Base-by-base conservation (phyloP, 1,140 invertebrate species). In the Bacillus rossius region DNA sequence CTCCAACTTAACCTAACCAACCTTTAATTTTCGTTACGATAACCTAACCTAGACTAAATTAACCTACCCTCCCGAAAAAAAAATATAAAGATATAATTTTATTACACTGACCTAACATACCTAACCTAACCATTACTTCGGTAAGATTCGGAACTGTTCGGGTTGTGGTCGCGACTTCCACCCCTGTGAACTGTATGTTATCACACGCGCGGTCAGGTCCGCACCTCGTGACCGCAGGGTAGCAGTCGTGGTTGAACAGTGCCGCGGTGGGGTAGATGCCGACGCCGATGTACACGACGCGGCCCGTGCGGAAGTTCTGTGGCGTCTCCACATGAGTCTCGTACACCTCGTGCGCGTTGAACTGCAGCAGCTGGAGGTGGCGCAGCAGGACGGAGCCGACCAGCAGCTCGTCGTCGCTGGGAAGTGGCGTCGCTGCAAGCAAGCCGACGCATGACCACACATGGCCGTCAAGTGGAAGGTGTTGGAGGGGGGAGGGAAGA, bases 311-410 rank as follows among this genome's bases (percentile, higher is more conserved):
- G 63, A 87, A 81, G 57, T 67, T 67, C 61, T 83, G 78, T 10
- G 76, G 64, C 3, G 69, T 69, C 8, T 71, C 74, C 8, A 81
- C 67, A 1, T 79, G 65, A 0, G 87, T 84, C 67, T 94, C 89
- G 58, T 84, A 88, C n/a, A 94, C 83, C 73, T 94, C 91, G 70
- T 94, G 91, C 1, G 91, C 91, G 74, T 94, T 94, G 73, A 92
- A 95, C 63, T 93, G 91, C 2, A 94, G 71, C 47, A 92, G 79
- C 75, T 92, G 88, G 2, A 94, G 77, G 66, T 91, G 81, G 34
- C 82, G 40, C 1, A 59, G 23, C 2, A 59, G 1, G 25, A 79
- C 68, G 0, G 70, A 64, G 8, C 75, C 81, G 20, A 87, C 77
- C 40, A 75, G 71, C 20, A 77, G 69, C 67, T 86, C 81, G 2